These are phyloP conservation scores for Araneus ventricosus DNA, from an alignment of 1,140 invertebrate genomes.

Conservation along the genomic window DNA sequence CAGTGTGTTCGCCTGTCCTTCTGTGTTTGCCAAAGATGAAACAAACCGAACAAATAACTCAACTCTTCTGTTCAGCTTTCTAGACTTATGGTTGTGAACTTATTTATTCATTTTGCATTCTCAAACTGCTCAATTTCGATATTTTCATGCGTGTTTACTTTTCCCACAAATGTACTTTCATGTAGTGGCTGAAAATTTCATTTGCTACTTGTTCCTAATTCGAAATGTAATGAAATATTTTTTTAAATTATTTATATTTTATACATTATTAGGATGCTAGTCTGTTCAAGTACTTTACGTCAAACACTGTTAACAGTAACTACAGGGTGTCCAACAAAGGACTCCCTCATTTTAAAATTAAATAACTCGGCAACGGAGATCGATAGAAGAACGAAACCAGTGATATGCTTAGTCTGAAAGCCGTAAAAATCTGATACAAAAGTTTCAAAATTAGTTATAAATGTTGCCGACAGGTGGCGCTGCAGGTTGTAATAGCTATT, in stretches of 20 bases:
- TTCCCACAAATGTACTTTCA: neutral
- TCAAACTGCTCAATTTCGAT: neutral
- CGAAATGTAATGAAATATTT: neutral
- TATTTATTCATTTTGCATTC: neutral
- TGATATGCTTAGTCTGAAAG: too few species aligned
- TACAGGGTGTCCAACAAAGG: too few species aligned
- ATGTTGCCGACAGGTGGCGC: too few species aligned
- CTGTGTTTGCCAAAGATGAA: constrained; percentile 47
- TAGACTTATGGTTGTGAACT: neutral
- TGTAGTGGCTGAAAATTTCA: neutral
- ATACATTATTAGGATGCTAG: neutral
- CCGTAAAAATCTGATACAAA: too few species aligned
- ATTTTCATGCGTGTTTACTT: neutral
- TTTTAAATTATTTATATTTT: neutral
- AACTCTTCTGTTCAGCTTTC: neutral
- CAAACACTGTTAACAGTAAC: neutral
- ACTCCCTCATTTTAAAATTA: too few species aligned
- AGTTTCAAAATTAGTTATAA: too few species aligned
- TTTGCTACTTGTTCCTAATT: neutral
- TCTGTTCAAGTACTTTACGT: neutral
- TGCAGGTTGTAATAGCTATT: too few species aligned
- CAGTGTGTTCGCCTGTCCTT: too few species aligned
- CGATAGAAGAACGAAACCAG: too few species aligned
- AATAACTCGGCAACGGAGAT: too few species aligned
- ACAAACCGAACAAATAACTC: constrained; percentile 13